These are phyloP conservation scores for Aspidapion aeneum DNA, from an alignment of 2,888 invertebrate species.

Conservation along the genomic window DNA sequence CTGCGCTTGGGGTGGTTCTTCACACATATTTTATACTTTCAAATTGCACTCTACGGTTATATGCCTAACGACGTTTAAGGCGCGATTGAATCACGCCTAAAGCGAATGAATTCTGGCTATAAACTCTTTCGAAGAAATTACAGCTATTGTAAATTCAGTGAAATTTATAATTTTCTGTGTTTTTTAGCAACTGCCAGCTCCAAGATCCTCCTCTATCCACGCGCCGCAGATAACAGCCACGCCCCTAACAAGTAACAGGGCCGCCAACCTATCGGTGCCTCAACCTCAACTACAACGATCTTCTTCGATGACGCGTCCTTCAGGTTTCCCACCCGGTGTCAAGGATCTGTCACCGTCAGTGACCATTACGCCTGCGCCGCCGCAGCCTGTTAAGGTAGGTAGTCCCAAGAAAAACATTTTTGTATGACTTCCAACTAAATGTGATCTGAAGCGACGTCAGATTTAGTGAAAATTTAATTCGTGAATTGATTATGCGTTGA, in stretches of 20 bases:
- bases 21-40: too few relatives aligned
- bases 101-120: too few relatives aligned
- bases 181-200: slow-evolving; percentile 51
- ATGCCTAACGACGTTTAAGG: too few relatives aligned
- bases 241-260: slow-evolving; percentile 48
- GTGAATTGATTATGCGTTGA: background rate
- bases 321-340: slow-evolving; percentile 45
- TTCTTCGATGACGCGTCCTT: slow-evolving; percentile 29
- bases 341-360: slow-evolving; percentile 59
- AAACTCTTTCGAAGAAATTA: too few relatives aligned
- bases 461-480: too few relatives aligned
- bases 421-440: too few relatives aligned
- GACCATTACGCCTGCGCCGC: slow-evolving; percentile 72
- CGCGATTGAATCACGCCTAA: too few relatives aligned
- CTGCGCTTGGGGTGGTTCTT: too few relatives aligned
- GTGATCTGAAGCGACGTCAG: too few relatives aligned
- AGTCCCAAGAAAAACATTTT: too few relatives aligned
- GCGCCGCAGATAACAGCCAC: slow-evolving; percentile 54
- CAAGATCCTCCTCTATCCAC: slow-evolving; percentile 48
- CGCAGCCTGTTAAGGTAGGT: slow-evolving; percentile 55
- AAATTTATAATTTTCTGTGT: background rate
- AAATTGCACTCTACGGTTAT: too few relatives aligned
- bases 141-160: too few relatives aligned
- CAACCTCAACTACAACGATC: slow-evolving; percentile 45
- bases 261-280: slow-evolving; percentile 46